Conservation (phyloP, 2,113 vertebrate species). For the Riparia riparia region DNA sequence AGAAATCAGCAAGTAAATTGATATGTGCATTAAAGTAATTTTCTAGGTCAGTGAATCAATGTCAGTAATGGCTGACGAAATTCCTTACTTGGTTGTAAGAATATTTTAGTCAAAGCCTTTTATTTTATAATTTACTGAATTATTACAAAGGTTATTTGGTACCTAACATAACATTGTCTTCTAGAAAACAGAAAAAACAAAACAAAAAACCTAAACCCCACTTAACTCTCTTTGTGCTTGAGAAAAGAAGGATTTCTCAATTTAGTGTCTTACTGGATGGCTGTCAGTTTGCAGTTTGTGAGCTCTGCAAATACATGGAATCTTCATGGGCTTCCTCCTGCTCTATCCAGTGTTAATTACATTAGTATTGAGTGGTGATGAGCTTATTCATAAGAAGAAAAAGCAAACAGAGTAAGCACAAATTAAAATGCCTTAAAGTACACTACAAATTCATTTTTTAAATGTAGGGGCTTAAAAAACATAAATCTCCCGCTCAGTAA, state of each 20-base stretch:
- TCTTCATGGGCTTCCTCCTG: neutral
- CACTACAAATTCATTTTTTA: neutral
- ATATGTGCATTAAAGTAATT: constrained; percentile 79
- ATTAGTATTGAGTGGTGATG: neutral
- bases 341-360: neutral
- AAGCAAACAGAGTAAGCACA: neutral
- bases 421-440: neutral
- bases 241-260: neutral
- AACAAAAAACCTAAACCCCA: neutral
- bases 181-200: neutral
- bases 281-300: neutral
- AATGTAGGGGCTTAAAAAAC: neutral
- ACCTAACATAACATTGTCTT: constrained; percentile 55
- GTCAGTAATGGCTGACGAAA: constrained; percentile 54
- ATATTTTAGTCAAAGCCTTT: constrained; percentile 61
- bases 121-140: constrained; percentile 68
- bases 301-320: neutral
- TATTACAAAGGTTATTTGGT: constrained; percentile 69
- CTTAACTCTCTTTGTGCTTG: neutral
- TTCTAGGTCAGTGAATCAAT: constrained; percentile 76
- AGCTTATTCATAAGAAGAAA: neutral
- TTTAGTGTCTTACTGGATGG: neutral
- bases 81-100: constrained; percentile 57
- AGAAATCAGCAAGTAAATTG: constrained; percentile 72
- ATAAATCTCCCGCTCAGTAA: neutral